phyloP scores from a whole-genome alignment of 92 coral and sea anemone genomes.

The Actinernus sp. region DNA sequence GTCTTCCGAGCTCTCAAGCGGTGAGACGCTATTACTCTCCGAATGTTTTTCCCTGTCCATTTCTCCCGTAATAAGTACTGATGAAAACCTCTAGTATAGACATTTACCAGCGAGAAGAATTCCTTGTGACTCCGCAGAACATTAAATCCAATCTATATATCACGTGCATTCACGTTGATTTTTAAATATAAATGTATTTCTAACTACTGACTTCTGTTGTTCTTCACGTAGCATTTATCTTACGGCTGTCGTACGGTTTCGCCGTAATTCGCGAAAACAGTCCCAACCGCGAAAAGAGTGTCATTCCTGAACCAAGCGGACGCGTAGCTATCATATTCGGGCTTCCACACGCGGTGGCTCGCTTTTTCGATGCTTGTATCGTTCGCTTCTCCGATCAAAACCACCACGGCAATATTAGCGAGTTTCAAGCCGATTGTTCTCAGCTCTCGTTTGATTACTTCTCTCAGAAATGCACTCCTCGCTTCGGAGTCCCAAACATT shows the following conservation, averaged over 20 bases:
- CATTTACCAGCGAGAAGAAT: background rate
- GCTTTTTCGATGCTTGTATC: conserved; percentile 88
- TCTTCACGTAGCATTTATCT: background rate
- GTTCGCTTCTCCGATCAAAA: conserved; percentile 73
- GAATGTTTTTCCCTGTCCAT: no score
- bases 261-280: conserved; percentile 75
- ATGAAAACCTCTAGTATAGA: background rate
- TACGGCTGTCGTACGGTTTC: conserved; percentile 4
- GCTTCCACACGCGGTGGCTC: conserved; percentile 87
- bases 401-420: conserved; percentile 65
- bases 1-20: no score
- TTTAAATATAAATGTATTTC: no score
- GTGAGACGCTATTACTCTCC: no score
- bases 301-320: conserved; percentile 89
- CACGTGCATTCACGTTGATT: no score
- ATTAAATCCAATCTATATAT: no score
- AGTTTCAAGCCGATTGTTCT: conserved; percentile 30
- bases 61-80: no score
- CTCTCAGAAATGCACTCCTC: conserved; percentile 70
- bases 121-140: background rate
- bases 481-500: conserved; percentile 81
- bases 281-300: conserved; percentile 84
- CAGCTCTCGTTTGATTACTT: conserved; percentile 71
- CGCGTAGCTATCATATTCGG: conserved; percentile 84
- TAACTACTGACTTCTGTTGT: no score